Conservation (phyloP, 2,888 invertebrate species). For the Trichopoda pennipes region DNA sequence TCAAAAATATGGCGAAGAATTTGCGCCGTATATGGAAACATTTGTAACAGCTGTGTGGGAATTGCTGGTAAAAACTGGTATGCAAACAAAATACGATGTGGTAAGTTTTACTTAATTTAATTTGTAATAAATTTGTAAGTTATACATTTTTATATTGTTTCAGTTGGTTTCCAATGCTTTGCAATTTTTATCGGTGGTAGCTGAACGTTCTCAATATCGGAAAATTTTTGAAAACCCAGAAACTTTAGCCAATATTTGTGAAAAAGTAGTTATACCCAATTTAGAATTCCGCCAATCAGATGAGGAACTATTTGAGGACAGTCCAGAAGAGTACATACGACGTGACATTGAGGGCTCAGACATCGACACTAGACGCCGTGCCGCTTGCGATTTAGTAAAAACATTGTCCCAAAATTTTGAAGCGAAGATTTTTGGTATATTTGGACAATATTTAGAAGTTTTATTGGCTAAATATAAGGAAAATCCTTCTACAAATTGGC, state of each 20-base stretch:
- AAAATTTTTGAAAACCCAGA: constrained; percentile 93
- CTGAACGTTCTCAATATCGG: constrained; percentile 93
- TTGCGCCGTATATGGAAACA: constrained; percentile 91
- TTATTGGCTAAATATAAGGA: constrained; percentile 87
- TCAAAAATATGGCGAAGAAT: constrained; percentile 99
- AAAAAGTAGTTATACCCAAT: constrained; percentile 99
- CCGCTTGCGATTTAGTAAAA: constrained; percentile 98
- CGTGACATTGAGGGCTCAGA: constrained; percentile 99
- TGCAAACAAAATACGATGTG: constrained; percentile 93
- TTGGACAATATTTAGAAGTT: constrained; percentile 88
- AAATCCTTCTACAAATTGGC: constrained; percentile 91
- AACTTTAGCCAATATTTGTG: constrained; percentile 94
- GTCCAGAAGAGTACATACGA: constrained; percentile 97
- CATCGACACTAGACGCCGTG: constrained; percentile 96
- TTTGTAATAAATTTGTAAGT: background rate
- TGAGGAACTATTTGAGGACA: constrained; percentile 98
- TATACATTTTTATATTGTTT: constrained; percentile 63
- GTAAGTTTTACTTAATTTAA: constrained; percentile 83
- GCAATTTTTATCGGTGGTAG: constrained; percentile 96
- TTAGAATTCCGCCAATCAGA: constrained; percentile 97
- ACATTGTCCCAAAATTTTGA: constrained; percentile 94
- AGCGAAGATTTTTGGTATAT: constrained; percentile 91
- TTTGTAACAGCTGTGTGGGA: constrained; percentile 98
- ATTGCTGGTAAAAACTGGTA: constrained; percentile 91
- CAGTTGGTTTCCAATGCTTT: constrained; percentile 97